phyloP scores from a whole-genome alignment of 2,888 invertebrate genomes.

The Brenthis hecate region DNA sequence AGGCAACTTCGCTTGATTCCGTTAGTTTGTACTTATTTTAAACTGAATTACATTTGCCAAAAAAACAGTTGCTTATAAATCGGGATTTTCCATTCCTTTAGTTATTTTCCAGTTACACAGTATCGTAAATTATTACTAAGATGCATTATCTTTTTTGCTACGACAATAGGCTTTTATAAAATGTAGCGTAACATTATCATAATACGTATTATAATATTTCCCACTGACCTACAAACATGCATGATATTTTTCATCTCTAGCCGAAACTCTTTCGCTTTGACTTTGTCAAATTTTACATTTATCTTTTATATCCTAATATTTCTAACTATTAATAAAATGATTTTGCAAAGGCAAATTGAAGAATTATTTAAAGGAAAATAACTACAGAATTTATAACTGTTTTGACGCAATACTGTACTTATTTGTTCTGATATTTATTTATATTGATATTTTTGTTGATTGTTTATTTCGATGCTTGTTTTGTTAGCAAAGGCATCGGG shows the following conservation, averaged over 20 bases:
- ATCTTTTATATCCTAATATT: too few relatives aligned
- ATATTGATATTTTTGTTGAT: constrained; percentile 11
- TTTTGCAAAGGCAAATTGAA: not conserved
- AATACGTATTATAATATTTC: too few relatives aligned
- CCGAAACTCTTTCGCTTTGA: too few relatives aligned
- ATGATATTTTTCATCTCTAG: too few relatives aligned
- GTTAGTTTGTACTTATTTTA: constrained; percentile 22
- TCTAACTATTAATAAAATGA: not conserved
- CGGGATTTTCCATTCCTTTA: constrained; percentile 13
- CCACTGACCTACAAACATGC: too few relatives aligned
- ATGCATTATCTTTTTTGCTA: too few relatives aligned
- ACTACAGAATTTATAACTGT: not conserved
- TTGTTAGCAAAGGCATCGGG: constrained; percentile 42
- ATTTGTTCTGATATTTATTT: constrained; percentile 43
- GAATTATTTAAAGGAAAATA: not conserved
- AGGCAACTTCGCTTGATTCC: constrained; percentile 21
- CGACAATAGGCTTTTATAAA: too few relatives aligned
- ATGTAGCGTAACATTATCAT: too few relatives aligned
- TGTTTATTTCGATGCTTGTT: constrained; percentile 44
- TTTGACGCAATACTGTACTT: constrained; percentile 42
- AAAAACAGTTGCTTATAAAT: constrained; percentile 12
- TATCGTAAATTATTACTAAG: not conserved
- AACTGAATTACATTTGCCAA: constrained; percentile 12
- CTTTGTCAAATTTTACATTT: too few relatives aligned
- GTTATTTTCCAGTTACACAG: not conserved